Evolutionary conservation across 2,888 invertebrate genomes (phyloP), one percentile per base, ranked within the genome.

Genomic region (Polylopha cassiicola): DNA sequence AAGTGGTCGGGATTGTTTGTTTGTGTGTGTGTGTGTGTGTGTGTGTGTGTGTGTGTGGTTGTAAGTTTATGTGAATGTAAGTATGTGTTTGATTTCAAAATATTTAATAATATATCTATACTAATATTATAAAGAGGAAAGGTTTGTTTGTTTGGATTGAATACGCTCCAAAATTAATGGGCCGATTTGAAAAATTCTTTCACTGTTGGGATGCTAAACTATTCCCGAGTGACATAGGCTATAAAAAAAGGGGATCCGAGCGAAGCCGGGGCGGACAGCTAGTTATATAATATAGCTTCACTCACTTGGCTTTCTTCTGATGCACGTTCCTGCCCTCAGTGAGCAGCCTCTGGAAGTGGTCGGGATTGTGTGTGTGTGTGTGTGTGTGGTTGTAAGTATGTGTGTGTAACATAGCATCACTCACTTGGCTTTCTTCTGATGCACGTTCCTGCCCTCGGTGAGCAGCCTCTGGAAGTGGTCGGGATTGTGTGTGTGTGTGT

Each of bases 1-100:
- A 97, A 99, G 73, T 97, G 95, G 65, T 98, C 97, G n/a, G 98
- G 98, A 47, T 98, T 91, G 44, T 98, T 89, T 79, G 98, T 99
- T 44, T 99, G 90, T 23, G 98, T 97, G 81, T 99, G 99, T 79
- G 98, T 98, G 87, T 99, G 80, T 97, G 3, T n/a, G 20, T 8
- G 8, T 20, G 2, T 10, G 11, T 1, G 7, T 1, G 8, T 3
- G n/a, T 4, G 3, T 8, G 9, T 6, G 22, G 10, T 4, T 8
- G 5, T 5, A 11, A 6, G 4, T 4, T 2, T 10, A 15, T 10
- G n/a, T n/a, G n/a, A n/a, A n/a, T n/a, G n/a, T n/a, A n/a, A n/a
- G n/a, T n/a, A n/a, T n/a, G n/a, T n/a, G n/a, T n/a, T n/a, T n/a
- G n/a, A n/a, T n/a, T n/a, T n/a, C n/a, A n/a, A n/a, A n/a, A n/a